These are phyloP conservation scores for Allygus modestus DNA, from an alignment of 2,888 invertebrate genomes.

Conservation along the genomic window DNA sequence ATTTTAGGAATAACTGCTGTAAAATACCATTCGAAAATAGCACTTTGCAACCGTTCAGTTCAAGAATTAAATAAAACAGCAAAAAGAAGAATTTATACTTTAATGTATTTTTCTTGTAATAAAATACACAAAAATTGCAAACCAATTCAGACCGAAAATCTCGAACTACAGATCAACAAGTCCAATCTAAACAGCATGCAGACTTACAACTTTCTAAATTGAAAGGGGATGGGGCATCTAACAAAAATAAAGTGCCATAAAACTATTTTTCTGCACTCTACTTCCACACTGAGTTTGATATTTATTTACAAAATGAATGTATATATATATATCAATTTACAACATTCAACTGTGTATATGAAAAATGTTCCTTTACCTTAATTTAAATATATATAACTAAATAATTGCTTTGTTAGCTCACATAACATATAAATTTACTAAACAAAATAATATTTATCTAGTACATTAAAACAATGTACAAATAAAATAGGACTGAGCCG, in stretches of 20 bases:
- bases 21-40: too few species aligned
- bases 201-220: background rate
- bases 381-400: conserved; percentile 29
- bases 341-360: conserved; percentile 57
- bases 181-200: conserved; percentile 16
- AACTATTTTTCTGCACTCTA: conserved; percentile 28
- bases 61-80: conserved; percentile 20
- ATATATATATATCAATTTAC: conserved; percentile 52
- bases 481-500: conserved; percentile 40
- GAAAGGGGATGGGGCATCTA: background rate
- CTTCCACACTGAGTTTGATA: conserved; percentile 1
- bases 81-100: conserved; percentile 20
- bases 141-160: background rate
- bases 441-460: background rate
- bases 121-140: conserved; percentile 31
- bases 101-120: conserved; percentile 37
- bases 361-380: conserved; percentile 45
- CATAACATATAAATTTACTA: conserved; percentile 34
- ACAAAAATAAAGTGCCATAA: conserved; percentile 29
- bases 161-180: background rate
- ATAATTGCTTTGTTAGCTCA: conserved; percentile 33
- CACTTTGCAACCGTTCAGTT: too few species aligned
- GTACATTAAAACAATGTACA: conserved; percentile 47
- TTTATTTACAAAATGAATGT: conserved; percentile 41
- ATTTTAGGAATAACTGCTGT: too few species aligned